Conservation (phyloP, 2,797 vertebrate genomes). For the Alcedo quadribrachys region DNA sequence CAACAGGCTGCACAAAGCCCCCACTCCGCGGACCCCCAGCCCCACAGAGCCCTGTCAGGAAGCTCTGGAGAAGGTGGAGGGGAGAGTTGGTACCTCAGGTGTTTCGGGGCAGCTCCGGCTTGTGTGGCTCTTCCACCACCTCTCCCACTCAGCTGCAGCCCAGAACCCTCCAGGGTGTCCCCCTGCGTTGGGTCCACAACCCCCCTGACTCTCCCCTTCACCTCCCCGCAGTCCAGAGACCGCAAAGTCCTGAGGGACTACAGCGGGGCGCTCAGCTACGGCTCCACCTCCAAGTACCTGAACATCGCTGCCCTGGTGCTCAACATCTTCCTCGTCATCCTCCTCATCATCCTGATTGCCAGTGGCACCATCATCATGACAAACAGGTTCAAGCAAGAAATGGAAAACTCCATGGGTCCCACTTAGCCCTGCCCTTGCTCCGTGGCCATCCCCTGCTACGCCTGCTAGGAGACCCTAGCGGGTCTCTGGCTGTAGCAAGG, state of each 20-base stretch:
- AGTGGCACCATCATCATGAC: fast-evolving
- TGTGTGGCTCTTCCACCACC: background rate
- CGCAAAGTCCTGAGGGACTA: conserved; percentile 30
- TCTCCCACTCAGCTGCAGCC: background rate
- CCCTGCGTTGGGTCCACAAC: fast-evolving
- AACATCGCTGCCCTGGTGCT: conserved; percentile 21
- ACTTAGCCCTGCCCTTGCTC: background rate
- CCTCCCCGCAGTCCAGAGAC: conserved; percentile 31
- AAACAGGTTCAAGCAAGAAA: fast-evolving
- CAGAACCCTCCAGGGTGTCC: fast-evolving
- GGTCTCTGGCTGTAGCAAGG: too few species aligned
- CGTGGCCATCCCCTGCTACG: fast-evolving
- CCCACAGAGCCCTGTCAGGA: background rate
- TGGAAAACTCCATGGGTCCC: fast-evolving
- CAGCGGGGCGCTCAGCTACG: conserved; percentile 11
- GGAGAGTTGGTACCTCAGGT: background rate
- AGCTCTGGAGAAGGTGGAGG: background rate
- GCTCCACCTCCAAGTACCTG: conserved; percentile 40
- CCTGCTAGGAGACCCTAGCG: too few species aligned
- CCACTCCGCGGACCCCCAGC: too few species aligned
- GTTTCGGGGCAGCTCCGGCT: background rate
- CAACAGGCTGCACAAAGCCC: background rate
- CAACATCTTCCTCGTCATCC: fast-evolving
- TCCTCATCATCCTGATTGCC: fast-evolving
- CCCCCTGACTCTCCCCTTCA: background rate